Base-by-base conservation (phyloP, 2,888 invertebrate species). In the Diploptera punctata region DNA sequence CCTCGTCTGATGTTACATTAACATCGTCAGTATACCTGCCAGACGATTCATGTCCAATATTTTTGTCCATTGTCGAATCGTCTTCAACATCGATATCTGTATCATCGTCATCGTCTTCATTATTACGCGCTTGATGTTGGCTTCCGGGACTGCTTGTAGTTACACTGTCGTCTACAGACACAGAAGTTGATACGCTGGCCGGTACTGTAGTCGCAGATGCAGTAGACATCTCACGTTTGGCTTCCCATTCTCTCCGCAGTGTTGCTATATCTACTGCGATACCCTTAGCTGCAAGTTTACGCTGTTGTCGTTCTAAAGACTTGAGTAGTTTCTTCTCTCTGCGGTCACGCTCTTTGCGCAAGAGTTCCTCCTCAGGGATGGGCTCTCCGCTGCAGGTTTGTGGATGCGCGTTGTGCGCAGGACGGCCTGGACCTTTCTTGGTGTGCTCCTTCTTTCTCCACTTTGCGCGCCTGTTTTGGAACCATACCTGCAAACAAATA, bases 361-460 rank as follows among this genome's bases (percentile, higher is more conserved):
- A 86, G 44, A 95, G 87, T 84, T 95, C 95, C 80, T 93, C 96
- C 13, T 95, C 95, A 33, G 97, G 97, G 80, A 98, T 97, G 19
- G 98, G 98, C 80, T 98, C 98, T 7, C 98, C 98, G 77, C 95
- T 95, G 84, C 98, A 98, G 70, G 97, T 96, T 83, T 98, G 97
- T 0, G 98, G 98, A 82, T 98, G 98, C 4, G 98, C 97, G 85
- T 98, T 98, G 86, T 98, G 98, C 5, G 98, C 97, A 54, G 98
- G 98, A 83, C 99, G 91, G 0, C 99, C 98, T 0, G 98, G 98
- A 19, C 98, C 98, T 83, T 98, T 99, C 85, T 97, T 97, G 73
- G 98, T 98, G 86, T 99, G 97, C 84, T 99, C 99, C 85, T 97
- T 97, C 87, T 99, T 99, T 75, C 99, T 90, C 97, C 99, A 99